Conservation (phyloP, 1,140 invertebrate species). For the Lepidurus apus region DNA sequence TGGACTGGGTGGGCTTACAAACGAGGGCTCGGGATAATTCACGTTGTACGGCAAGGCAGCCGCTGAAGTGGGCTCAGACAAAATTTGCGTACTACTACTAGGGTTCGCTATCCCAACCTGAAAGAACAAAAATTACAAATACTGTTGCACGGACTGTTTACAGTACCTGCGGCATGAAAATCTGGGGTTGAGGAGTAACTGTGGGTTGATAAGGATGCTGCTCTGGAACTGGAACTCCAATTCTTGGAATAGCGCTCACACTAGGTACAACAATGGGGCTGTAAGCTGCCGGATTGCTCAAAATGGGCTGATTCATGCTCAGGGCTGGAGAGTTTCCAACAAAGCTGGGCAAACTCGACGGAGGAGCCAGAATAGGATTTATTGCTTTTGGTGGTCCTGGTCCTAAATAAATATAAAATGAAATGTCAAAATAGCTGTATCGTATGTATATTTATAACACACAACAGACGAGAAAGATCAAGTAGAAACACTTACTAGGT, state of each 20-base stretch:
- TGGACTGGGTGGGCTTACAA: constrained; percentile 35
- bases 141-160: background rate
- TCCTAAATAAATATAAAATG: background rate
- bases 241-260: constrained; percentile 9
- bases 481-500: background rate
- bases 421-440: background rate
- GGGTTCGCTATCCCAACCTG: background rate
- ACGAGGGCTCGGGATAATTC: constrained; percentile 25
- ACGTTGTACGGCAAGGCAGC: constrained; percentile 4
- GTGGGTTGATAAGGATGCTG: background rate
- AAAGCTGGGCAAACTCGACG: constrained; percentile 54
- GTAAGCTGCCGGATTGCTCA: constrained; percentile 24
- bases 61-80: background rate
- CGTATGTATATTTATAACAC: too few species aligned
- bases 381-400: background rate
- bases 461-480: background rate
- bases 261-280: background rate
- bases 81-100: background rate
- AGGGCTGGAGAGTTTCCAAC: constrained; percentile 41
- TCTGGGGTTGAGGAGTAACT: background rate
- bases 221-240: background rate
- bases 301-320: constrained; percentile 24
- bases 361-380: constrained; percentile 51
- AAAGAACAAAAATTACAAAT: background rate
- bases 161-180: constrained; percentile 1